Base-by-base conservation (phyloP, 2,888 invertebrate species). In the Oeneis ivallda region DNA sequence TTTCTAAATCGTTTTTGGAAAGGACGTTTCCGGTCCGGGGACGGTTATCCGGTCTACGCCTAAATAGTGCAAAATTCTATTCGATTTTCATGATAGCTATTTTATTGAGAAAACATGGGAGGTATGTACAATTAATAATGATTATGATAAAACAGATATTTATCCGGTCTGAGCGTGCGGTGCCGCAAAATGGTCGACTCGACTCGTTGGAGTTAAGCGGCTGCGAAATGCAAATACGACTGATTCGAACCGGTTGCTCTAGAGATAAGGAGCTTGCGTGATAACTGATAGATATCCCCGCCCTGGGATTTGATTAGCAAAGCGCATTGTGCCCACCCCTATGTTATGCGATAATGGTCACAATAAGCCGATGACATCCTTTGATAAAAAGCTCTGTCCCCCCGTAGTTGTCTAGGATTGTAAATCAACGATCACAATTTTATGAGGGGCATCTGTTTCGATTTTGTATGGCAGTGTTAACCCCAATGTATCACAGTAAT, bases 201-300 rank as follows among this genome's bases (percentile, higher is more conserved):
- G 65, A 62, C 73, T 79, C 71, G 75, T 77, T 78, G 75, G 72
- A 75, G 74, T 75, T 73, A 71, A 74, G 77, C 73, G 75, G 71
- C 74, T 75, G 74, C 74, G 67, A 75, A 81, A 84, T 84, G 82
- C 79, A 84, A 83, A 85, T 82, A 81, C 76, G 68, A 70, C 72
- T 72, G 75, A 77, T 77, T 66, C 66, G 78, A 81, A 86, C 86
- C 85, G 83, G 87, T 86, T 63, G 72, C 63, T 71, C 65, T 68
- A 71, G 67, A 66, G 75, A 75, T 74, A 75, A 72, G 69, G 79
- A 69, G 66, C 69, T 64, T 60, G 69, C 65, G 64, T 70, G 70
- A 70, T 72, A 70, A 70, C 70, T 69, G 69, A 73, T 74, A 74
- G 70, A 71, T 70, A 70, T 74, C 68, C 69, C 57, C 61, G 61